Conservation (phyloP, 2,797 vertebrate genomes). For the Sternarchorhynchus goeldii region DNA sequence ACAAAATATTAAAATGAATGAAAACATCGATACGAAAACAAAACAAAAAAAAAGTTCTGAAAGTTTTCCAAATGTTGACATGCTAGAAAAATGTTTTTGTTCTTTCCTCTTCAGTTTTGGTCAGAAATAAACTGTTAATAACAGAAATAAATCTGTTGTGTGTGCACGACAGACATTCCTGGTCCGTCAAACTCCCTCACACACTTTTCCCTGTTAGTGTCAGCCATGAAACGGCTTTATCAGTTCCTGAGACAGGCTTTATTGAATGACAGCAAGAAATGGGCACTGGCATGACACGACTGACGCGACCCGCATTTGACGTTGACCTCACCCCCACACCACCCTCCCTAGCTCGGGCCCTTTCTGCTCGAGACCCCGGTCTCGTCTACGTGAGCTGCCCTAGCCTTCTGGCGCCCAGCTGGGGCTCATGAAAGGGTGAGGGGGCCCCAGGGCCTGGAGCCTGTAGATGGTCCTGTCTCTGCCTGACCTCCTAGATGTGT, state of each 20-base stretch:
- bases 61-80: not conserved
- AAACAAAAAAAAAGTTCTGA: not conserved
- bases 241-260: conserved; percentile 19
- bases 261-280: not conserved
- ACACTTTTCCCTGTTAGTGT: not conserved
- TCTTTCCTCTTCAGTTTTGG: not conserved
- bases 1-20: not conserved
- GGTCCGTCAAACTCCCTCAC: not conserved
- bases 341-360: conserved; percentile 6
- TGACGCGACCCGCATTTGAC: conserved; percentile 16
- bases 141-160: not conserved
- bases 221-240: not conserved
- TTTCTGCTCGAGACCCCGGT: conserved; percentile 14
- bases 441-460: conserved; percentile 5
- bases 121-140: not conserved
- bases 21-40: not conserved
- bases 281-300: not conserved
- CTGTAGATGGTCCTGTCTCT: conserved; percentile 31
- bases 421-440: conserved; percentile 35
- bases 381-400: not conserved
- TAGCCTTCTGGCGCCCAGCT: conserved; percentile 11
- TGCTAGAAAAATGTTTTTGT: not conserved
- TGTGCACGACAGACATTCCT: not conserved
- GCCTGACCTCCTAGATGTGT: conserved; percentile 36
- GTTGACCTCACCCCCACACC: too few relatives aligned